phyloP scores from a whole-genome alignment of 2,113 vertebrate genomes.

The Arenaria interpres region DNA sequence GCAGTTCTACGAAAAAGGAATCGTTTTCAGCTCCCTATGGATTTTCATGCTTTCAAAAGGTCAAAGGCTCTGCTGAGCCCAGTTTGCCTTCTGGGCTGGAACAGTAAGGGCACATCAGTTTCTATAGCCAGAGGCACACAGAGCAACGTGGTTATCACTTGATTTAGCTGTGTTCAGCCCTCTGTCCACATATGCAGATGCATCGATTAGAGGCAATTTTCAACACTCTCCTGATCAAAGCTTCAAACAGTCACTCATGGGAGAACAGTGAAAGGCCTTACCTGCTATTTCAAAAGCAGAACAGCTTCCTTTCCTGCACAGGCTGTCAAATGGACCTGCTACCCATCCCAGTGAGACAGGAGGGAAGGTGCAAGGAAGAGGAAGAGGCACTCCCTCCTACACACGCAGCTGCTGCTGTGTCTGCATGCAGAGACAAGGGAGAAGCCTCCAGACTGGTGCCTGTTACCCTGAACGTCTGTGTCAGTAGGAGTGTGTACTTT shows the following conservation, averaged over 20 bases:
- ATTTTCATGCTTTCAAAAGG: constrained; percentile 45
- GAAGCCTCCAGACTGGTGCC: neutral
- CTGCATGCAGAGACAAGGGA: neutral
- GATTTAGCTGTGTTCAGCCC: neutral
- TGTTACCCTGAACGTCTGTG: neutral
- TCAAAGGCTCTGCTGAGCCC: constrained; percentile 28
- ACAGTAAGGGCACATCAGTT: neutral
- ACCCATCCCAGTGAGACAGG: neutral
- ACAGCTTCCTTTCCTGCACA: neutral
- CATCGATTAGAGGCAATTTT: neutral
- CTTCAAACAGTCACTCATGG: neutral
- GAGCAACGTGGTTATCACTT: neutral
- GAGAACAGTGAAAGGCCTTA: neutral
- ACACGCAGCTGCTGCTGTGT: neutral
- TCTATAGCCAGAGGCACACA: neutral
- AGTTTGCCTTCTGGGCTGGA: constrained; percentile 25
- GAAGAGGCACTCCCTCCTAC: neutral
- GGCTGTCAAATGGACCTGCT: neutral
- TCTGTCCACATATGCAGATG: accelerated
- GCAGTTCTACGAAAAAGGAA: constrained; percentile 10
- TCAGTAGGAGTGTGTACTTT: accelerated
- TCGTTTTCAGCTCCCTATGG: constrained; percentile 11
- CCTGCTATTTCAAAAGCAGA: neutral
- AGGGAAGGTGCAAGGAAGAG: neutral
- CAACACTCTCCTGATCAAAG: neutral